A percentile compares a stretch with the other conserved stretches of the same genome.
These are phyloP conservation scores for Glandiceps talaboti DNA, from an alignment of 53 echinoderm and acorn worm species.

Conservation along the genomic window DNA sequence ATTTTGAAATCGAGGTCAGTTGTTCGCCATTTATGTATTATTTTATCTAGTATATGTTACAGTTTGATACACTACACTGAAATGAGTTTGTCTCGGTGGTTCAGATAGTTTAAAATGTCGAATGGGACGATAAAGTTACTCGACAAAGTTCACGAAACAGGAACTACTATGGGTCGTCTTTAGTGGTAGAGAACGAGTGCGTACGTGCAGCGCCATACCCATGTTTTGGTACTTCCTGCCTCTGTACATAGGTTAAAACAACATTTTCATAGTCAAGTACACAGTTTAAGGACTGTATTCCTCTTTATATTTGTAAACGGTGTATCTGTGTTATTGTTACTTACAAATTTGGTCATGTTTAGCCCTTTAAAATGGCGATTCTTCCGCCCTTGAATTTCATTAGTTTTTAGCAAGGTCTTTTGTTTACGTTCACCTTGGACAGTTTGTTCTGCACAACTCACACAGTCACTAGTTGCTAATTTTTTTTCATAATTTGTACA, in stretches of 20 bases:
- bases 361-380: not conserved
- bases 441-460: not conserved
- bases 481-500: too few species aligned
- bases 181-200: too few species aligned
- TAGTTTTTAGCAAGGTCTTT: not conserved
- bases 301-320: too few species aligned
- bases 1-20: conserved; percentile 92
- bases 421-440: not conserved
- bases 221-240: too few species aligned
- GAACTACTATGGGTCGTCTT: too few species aligned
- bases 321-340: too few species aligned
- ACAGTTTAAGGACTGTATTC: too few species aligned
- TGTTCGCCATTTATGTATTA: not conserved
- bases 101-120: not conserved
- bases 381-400: not conserved
- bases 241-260: too few species aligned
- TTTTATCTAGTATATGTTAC: not conserved
- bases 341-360: not conserved
- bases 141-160: too few species aligned
- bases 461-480: too few species aligned
- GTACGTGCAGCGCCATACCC: too few species aligned
- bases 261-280: too few species aligned
- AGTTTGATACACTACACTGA: not conserved
- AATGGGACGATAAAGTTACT: not conserved
- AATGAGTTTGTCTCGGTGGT: not conserved